Conservation (phyloP, 2,888 invertebrate species). For the Campoletis raptor region DNA sequence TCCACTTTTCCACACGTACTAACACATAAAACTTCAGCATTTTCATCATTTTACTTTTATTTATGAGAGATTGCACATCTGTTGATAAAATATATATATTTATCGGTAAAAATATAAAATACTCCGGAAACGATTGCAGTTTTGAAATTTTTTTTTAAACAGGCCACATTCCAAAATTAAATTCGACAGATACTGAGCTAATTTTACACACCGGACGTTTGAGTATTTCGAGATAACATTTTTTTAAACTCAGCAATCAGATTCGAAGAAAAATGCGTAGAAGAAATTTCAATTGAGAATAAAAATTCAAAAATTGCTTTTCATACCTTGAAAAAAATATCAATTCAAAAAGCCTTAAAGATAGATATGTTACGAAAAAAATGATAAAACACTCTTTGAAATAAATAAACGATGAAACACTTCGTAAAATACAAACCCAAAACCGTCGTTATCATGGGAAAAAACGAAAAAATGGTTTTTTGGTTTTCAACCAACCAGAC, state of each 20-base stretch:
- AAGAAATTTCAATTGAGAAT: too few relatives aligned
- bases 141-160: too few relatives aligned
- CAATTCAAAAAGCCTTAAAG: neutral
- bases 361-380: neutral
- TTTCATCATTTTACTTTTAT: neutral
- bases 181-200: neutral
- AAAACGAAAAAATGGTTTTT: neutral
- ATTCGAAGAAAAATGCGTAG: neutral
- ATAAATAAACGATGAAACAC: too few relatives aligned
- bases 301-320: too few relatives aligned
- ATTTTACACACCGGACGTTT: neutral
- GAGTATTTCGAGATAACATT: neutral
- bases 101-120: neutral
- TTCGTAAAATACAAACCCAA: too few relatives aligned
- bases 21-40: neutral
- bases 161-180: neutral
- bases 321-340: too few relatives aligned
- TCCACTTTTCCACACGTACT: conserved; percentile 8
- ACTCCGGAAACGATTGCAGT: neutral
- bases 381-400: too few relatives aligned
- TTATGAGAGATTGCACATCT: too few relatives aligned
- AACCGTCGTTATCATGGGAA: too few relatives aligned
- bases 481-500: neutral
- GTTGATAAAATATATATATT: neutral
- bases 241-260: neutral